A percentile compares a stretch with the other conserved stretches of the same genome.
Evolutionary conservation across 2,113 vertebrate species (phyloP).

Genomic region (Trogon melanurus): DNA sequence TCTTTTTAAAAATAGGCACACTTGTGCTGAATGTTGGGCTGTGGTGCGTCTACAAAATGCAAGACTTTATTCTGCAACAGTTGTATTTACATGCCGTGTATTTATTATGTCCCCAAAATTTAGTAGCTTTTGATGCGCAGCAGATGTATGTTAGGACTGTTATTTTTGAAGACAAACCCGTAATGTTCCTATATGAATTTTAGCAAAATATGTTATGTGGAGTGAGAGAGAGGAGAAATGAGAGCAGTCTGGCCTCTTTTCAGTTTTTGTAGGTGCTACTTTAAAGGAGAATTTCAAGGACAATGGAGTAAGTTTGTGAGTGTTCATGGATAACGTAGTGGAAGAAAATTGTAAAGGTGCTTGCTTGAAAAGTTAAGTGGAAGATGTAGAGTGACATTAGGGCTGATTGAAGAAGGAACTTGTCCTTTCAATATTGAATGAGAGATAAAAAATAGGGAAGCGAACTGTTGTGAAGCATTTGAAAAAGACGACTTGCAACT

Average conservation of each 20-base stretch:
- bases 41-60: neutral
- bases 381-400: neutral
- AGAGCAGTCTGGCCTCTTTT: neutral
- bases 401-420: neutral
- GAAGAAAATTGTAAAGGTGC: neutral
- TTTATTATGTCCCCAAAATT: neutral
- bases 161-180: constrained; percentile 11
- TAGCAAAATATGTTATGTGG: neutral
- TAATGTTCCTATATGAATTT: constrained; percentile 6
- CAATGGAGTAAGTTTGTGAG: neutral
- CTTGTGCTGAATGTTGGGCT: neutral
- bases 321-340: neutral
- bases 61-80: neutral
- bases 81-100: neutral
- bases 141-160: neutral
- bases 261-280: neutral
- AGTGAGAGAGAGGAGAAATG: neutral
- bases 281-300: constrained; percentile 11
- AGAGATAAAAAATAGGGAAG: neutral
- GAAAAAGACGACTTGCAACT: neutral
- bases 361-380: neutral
- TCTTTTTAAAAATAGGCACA: neutral
- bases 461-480: neutral
- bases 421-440: constrained; percentile 7
- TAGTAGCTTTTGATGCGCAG: neutral